Evolutionary conservation across 2,888 invertebrate genomes (phyloP).

Genomic region (Hydriomena furcata): DNA sequence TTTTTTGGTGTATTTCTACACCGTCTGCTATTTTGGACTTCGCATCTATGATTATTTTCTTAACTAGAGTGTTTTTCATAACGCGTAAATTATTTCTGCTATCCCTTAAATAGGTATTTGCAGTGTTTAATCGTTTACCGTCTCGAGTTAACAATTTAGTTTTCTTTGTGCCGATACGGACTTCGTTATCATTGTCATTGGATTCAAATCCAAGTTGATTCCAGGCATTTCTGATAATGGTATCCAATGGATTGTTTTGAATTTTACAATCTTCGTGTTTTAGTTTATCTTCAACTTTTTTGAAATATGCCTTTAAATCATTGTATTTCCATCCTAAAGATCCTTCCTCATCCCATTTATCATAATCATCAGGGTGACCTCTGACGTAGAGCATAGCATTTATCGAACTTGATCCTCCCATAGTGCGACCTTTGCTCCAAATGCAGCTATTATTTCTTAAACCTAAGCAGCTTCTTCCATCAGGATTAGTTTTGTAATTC

Average conservation of each 20-base stretch:
- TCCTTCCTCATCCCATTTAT: conserved; percentile 78
- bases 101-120: conserved; percentile 47
- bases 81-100: conserved; percentile 53
- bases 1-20: conserved; percentile 58
- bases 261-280: neutral
- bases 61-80: conserved; percentile 76
- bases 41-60: conserved; percentile 74
- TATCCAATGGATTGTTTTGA: conserved; percentile 43
- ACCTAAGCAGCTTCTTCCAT: conserved; percentile 30
- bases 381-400: conserved; percentile 85
- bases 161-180: conserved; percentile 71
- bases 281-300: conserved; percentile 36
- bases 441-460: conserved; percentile 51
- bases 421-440: conserved; percentile 87
- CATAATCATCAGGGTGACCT: conserved; percentile 80
- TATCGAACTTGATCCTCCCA: conserved; percentile 84
- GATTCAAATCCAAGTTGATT: conserved; percentile 59
- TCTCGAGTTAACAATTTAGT: conserved; percentile 60
- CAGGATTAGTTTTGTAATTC: conserved; percentile 76
- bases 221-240: conserved; percentile 51
- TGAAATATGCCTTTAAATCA: conserved; percentile 52
- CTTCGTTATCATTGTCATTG: conserved; percentile 47
- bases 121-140: conserved; percentile 64
- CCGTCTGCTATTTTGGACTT: conserved; percentile 61
- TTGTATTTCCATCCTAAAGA: conserved; percentile 78